phyloP scores from a whole-genome alignment of 2,113 vertebrate genomes.

The Pavo muticus region DNA sequence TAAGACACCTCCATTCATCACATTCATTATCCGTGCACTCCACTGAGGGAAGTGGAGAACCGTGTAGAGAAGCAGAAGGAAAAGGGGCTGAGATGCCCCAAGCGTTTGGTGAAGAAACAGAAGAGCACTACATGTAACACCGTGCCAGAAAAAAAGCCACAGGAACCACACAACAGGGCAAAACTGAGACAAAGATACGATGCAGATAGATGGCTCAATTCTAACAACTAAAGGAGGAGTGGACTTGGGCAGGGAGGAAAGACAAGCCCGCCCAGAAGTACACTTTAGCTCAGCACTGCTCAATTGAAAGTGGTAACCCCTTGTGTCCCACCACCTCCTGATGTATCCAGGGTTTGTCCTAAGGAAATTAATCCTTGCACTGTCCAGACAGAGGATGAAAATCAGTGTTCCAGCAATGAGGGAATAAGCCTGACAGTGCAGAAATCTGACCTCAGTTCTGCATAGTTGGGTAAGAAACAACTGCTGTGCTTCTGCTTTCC shows the following conservation, averaged over 20 bases:
- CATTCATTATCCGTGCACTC: neutral
- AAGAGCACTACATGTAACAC: neutral
- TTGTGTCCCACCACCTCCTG: neutral
- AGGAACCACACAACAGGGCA: neutral
- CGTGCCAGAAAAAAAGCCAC: rapidly evolving
- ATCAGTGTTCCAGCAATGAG: neutral
- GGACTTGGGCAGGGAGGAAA: neutral
- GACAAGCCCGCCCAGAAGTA: neutral
- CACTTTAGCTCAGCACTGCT: neutral
- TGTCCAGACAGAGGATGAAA: neutral
- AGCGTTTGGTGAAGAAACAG: neutral
- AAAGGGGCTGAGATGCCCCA: neutral
- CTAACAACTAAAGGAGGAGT: neutral
- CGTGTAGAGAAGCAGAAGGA: neutral
- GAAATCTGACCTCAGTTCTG: neutral
- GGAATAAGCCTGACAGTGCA: neutral
- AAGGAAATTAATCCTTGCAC: neutral
- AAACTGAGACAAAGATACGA: neutral
- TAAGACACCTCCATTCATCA: neutral
- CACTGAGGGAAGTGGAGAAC: neutral
- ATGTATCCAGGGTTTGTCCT: neutral
- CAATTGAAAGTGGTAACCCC: neutral
- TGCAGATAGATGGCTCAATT: neutral
- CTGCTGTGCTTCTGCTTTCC: neutral
- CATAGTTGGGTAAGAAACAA: neutral